These are phyloP conservation scores for Cerastis leucographa DNA, from an alignment of 2,888 invertebrate species.

Conservation along the genomic window DNA sequence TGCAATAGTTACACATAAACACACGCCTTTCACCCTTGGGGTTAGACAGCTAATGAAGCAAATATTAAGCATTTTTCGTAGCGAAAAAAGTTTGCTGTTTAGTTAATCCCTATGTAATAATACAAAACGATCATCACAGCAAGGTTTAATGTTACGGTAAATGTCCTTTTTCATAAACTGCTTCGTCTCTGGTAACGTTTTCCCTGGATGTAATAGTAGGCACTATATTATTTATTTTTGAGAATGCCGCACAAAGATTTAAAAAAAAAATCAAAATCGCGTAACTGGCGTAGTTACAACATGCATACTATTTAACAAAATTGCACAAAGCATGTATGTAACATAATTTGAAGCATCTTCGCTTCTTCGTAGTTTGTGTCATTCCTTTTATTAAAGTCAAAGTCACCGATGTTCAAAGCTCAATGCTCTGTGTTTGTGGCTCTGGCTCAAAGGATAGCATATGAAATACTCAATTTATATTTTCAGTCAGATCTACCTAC, in stretches of 20 bases:
- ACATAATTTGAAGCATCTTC: background rate
- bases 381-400: conserved; percentile 1
- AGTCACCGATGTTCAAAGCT: background rate
- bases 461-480: background rate
- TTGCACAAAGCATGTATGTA: background rate
- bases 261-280: too few species aligned
- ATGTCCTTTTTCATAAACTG: too few species aligned
- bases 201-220: background rate
- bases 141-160: background rate
- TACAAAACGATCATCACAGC: background rate
- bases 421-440: background rate
- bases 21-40: too few species aligned
- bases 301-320: background rate
- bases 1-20: too few species aligned
- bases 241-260: background rate
- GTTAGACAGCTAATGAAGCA: too few species aligned
- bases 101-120: background rate
- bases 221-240: background rate
- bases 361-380: background rate
- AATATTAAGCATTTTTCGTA: too few species aligned
- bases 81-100: background rate
- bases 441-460: background rate
- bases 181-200: background rate
- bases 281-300: background rate
- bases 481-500: background rate